Base-by-base conservation (phyloP, 2,888 invertebrate genomes). In the Ormia ochracea region DNA sequence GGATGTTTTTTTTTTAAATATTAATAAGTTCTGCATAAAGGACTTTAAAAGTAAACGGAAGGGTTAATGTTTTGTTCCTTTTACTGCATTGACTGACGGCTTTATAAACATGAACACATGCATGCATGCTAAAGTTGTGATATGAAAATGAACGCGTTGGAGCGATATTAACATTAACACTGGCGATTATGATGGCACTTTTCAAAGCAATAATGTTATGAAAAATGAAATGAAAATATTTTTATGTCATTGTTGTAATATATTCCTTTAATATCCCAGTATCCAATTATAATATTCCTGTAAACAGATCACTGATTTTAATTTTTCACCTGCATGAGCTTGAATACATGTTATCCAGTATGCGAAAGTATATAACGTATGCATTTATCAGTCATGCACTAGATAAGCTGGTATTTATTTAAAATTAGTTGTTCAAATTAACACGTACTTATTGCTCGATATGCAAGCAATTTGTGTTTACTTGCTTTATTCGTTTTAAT, bases 241-340 rank as follows among this genome's bases (percentile, higher is more conserved):
- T 45, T 23, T 45, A 65, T 36, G 9, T 26, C 10, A 21, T 28
- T 23, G 17, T 54, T 33, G 9, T 54, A 10, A 12, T n/a, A 21
- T 21, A 38, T 38, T 19, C 5, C 3, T 41, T 9, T 33, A 19
- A 4, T 4, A 38, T 33, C 6, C 10, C 23, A 23, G 10, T 26
- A 54, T 19, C 21, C 41, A 45, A 50, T 41, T 26, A 48, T 61
- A 59, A 52, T 54, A 61, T 36, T 59, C 33, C 21, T 74, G 63
- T 74, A 38, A 63, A 73, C 65, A 66, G 59, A 59, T 59, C 77
- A 72, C 12, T 56, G 43, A 41, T 65, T 70, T 52, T 59, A 74
- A 79, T 74, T 63, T 78, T 65, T 65, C 74, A 75, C 65, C 79
- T 75, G 59, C 14, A 63, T 48, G 52, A 21, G 45, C 31, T 33